Conservation (phyloP, 2,888 invertebrate species). For the Gryllus longicercus region DNA sequence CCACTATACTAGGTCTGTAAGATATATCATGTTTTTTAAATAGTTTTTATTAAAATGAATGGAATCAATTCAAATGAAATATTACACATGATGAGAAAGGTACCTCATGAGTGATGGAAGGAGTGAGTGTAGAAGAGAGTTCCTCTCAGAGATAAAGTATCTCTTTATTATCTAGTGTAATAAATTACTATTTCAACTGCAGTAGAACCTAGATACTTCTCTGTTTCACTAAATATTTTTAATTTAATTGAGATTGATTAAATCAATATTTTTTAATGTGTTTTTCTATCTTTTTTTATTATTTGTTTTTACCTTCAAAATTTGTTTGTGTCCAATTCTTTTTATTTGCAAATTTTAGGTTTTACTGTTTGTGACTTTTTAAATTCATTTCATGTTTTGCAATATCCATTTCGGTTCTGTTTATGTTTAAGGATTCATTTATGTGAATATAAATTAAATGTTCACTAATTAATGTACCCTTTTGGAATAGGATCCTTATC, state of each 20-base stretch:
- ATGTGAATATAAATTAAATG: background rate
- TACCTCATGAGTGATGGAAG: too few species aligned
- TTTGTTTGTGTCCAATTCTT: too few species aligned
- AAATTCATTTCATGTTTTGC: background rate
- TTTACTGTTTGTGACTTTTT: background rate
- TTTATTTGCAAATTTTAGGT: background rate
- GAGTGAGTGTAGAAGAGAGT: too few species aligned
- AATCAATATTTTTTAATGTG: conserved; percentile 11
- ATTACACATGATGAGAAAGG: too few species aligned
- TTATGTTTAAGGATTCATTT: background rate
- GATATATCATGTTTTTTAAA: background rate
- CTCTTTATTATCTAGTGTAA: too few species aligned
- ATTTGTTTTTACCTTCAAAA: background rate
- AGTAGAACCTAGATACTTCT: too few species aligned
- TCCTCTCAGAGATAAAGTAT: too few species aligned
- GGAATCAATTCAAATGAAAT: background rate
- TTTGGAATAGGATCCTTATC: conserved; percentile 61
- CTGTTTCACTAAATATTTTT: background rate
- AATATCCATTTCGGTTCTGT: background rate
- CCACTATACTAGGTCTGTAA: background rate
- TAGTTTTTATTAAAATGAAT: background rate
- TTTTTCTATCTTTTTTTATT: background rate
- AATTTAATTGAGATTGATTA: conserved; percentile 21
- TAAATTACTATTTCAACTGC: too few species aligned
- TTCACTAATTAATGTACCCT: conserved; percentile 21